Evolutionary conservation across 2,113 vertebrate species (phyloP).

Genomic region (Sander vitreus): DNA sequence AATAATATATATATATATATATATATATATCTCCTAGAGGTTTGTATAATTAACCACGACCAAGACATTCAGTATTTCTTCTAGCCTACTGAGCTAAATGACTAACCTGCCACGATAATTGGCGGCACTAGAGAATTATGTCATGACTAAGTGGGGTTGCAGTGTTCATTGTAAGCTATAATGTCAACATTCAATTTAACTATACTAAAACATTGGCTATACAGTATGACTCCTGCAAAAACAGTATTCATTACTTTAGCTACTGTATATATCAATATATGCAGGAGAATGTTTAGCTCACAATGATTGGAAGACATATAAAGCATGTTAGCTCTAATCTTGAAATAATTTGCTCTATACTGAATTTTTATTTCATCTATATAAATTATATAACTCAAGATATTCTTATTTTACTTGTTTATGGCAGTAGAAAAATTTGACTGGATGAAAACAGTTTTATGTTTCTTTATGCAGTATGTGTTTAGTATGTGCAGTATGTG

Average conservation of each 20-base stretch:
- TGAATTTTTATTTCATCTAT: neutral
- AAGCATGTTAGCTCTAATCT: neutral
- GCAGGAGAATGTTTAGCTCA: neutral
- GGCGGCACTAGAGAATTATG: conserved; percentile 60
- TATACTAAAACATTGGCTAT: conserved; percentile 47
- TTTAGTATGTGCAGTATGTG: neutral
- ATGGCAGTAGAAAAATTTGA: neutral
- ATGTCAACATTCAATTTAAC: conserved; percentile 66
- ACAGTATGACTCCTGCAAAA: conserved; percentile 10
- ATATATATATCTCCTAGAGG: neutral
- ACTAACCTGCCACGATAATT: conserved; percentile 72
- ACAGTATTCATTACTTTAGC: too few species aligned
- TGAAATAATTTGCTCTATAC: neutral
- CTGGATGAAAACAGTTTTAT: neutral
- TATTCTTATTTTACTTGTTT: neutral
- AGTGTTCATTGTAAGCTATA: conserved; percentile 48
- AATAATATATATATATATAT: neutral
- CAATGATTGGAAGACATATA: neutral
- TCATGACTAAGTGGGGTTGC: conserved; percentile 63
- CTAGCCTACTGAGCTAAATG: conserved; percentile 67
- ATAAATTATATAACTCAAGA: neutral
- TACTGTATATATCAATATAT: neutral
- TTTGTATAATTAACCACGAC: conserved; percentile 57
- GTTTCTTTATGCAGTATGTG: neutral
- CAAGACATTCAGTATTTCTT: conserved; percentile 46